Base-by-base conservation (phyloP, 2,797 vertebrate species). In the Chanos chanos region DNA sequence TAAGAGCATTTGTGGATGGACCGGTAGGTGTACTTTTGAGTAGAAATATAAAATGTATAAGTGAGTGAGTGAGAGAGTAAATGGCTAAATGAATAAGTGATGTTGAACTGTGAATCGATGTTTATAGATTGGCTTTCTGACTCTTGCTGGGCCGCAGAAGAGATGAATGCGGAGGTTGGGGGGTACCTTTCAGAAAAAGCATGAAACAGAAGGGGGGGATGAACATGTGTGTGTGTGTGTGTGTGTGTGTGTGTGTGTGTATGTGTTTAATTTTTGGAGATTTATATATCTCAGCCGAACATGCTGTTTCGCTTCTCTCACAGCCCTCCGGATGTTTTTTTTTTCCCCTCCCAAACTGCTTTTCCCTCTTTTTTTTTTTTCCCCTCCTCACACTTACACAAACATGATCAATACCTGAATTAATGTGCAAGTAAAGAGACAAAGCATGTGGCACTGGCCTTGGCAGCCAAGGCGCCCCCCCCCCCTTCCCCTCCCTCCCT, bases 1-100 rank as follows among this genome's bases (percentile, higher is more conserved):
- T 81, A 65, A 64, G 19, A 40, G 70, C 72, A 77, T 50, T 49
- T 67, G 70, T 75, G 61, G 66, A 61, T 47, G 36, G 45, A 31
- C 66, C 57, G 75, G 79, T 76, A 74, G 40, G 64, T 57, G 52
- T 16, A 57, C 70, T 63, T 73, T 77, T 77, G 45, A 76, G 47
- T n/a, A n/a, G n/a, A n/a, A n/a, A n/a, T n/a, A 50, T 72, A 59
- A 79, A 79, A 78, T 68, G 67, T 78, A 76, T 75, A 80, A 81
- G 71, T 13, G 43, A 81, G 74, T 81, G 76, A 83, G 86, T 73
- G 81, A 83, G 86, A 73, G 81, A 79, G 78, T 85, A 83, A 83
- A 86, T 77, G 79, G 81, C 83, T 84, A 81, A 86, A 85, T 75
- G 75, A 85, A 77, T 83, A 82, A 85, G 74, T 71, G 73, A 72